Evolutionary conservation across 2,888 invertebrate genomes (phyloP).

Genomic region (Liodrosophila aerea): DNA sequence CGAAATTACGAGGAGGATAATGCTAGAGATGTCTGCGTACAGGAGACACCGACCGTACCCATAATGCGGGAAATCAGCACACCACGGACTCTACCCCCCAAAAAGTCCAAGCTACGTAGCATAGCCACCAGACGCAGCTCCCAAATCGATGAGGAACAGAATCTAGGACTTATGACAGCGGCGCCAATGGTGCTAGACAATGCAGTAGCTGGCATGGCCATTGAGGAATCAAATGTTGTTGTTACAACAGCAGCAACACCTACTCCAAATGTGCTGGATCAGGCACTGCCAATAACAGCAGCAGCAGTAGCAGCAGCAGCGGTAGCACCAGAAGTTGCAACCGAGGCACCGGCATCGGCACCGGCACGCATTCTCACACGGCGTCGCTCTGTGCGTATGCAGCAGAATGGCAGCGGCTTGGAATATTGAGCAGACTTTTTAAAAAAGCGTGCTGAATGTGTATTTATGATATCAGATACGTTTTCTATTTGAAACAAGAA

Average conservation of each 20-base stretch:
- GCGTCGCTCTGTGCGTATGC: constrained; percentile 76
- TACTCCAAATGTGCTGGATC: constrained; percentile 16
- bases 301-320: too few relatives aligned
- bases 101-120: constrained; percentile 76
- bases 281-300: too few relatives aligned
- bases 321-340: constrained; percentile 24
- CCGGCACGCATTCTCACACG: constrained; percentile 73
- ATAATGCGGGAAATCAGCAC: constrained; percentile 52
- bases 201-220: constrained; percentile 68
- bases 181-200: constrained; percentile 62
- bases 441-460: constrained; percentile 21
- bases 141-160: constrained; percentile 61
- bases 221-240: constrained; percentile 55
- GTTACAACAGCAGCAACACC: constrained; percentile 29
- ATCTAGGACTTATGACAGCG: constrained; percentile 16
- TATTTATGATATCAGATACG: constrained; percentile 20
- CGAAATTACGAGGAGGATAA: constrained; percentile 79
- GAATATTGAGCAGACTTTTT: constrained; percentile 55
- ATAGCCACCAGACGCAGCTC: constrained; percentile 63
- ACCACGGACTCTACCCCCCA: constrained; percentile 78
- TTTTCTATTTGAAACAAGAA: constrained; percentile 30
- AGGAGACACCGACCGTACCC: constrained; percentile 38
- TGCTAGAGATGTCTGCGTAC: constrained; percentile 20
- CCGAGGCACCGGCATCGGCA: constrained; percentile 23
- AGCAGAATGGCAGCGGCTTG: constrained; percentile 67